These are phyloP conservation scores for Mythimna ferrago DNA, from an alignment of 2,888 invertebrate species.

Conservation along the genomic window DNA sequence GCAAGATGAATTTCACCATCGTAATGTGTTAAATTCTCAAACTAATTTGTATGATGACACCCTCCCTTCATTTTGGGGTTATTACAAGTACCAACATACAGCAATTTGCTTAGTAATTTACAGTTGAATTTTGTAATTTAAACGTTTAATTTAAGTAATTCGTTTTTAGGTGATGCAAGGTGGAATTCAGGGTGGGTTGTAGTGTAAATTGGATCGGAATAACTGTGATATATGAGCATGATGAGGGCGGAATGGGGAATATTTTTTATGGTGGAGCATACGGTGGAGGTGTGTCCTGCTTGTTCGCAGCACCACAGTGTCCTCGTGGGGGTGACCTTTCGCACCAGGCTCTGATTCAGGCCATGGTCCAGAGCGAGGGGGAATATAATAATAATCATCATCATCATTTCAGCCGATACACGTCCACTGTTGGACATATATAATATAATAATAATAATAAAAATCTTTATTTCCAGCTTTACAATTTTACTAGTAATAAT, in stretches of 20 bases:
- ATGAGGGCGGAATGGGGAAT: background rate
- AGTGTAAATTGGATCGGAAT: slow-evolving; percentile 33
- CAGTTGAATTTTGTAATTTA: slow-evolving; percentile 48
- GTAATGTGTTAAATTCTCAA: slow-evolving; percentile 52
- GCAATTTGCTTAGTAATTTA: slow-evolving; percentile 58
- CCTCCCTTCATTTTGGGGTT: slow-evolving; percentile 34
- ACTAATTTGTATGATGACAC: slow-evolving; percentile 61
- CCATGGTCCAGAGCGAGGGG: too few species aligned
- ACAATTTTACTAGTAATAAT: too few species aligned
- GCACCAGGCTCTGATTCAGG: too few species aligned
- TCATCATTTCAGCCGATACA: too few species aligned
- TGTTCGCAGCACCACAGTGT: too few species aligned
- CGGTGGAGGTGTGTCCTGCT: too few species aligned
- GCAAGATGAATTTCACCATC: slow-evolving; percentile 44
- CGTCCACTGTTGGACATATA: too few species aligned
- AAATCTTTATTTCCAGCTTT: too few species aligned
- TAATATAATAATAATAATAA: too few species aligned
- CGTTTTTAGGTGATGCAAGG: slow-evolving; percentile 30
- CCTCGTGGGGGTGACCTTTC: too few species aligned
- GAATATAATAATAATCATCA: too few species aligned
- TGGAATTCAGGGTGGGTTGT: slow-evolving; percentile 14
- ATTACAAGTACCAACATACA: slow-evolving; percentile 17
- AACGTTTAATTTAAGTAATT: slow-evolving; percentile 56
- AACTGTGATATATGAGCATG: slow-evolving; percentile 23
- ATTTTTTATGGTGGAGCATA: too few species aligned